These are phyloP conservation scores for Aspidiotus destructor DNA, from an alignment of 2,888 invertebrate species.

Conservation along the genomic window DNA sequence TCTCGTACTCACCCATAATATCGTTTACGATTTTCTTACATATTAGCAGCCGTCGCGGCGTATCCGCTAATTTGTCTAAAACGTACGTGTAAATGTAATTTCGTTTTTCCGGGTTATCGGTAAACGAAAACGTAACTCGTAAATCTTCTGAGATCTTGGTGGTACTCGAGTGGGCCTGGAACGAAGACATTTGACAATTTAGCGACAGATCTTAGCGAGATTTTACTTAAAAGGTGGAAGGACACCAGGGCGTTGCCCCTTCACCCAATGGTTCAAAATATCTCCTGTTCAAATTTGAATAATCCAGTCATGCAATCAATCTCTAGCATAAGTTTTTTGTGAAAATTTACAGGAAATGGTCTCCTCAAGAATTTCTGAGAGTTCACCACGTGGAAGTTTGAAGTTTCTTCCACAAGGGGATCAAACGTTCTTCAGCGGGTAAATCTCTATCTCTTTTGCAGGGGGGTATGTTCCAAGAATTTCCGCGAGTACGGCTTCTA, in stretches of 20 bases:
- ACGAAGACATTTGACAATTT: background rate
- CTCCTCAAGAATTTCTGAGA: too few relatives aligned
- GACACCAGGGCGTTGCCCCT: background rate
- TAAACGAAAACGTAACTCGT: slow-evolving; percentile 22
- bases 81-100: slow-evolving; percentile 23
- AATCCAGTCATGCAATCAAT: too few relatives aligned
- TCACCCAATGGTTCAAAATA: too few relatives aligned
- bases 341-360: too few relatives aligned
- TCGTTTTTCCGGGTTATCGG: slow-evolving; percentile 17
- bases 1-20: slow-evolving; percentile 19
- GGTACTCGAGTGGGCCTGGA: slow-evolving; percentile 23
- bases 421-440: too few relatives aligned
- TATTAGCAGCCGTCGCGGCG: background rate
- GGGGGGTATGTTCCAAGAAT: too few relatives aligned
- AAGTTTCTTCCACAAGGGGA: too few relatives aligned
- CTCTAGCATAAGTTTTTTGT: too few relatives aligned
- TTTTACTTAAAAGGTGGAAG: background rate
- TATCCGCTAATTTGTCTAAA: slow-evolving; percentile 27
- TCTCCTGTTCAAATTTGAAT: too few relatives aligned
- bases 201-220: background rate
- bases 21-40: slow-evolving; percentile 24
- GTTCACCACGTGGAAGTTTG: too few relatives aligned
- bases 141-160: slow-evolving; percentile 24
- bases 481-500: too few relatives aligned
- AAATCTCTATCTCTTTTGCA: too few relatives aligned